Base-by-base conservation (phyloP, 2,888 invertebrate species). In the Isoperla grammatica region DNA sequence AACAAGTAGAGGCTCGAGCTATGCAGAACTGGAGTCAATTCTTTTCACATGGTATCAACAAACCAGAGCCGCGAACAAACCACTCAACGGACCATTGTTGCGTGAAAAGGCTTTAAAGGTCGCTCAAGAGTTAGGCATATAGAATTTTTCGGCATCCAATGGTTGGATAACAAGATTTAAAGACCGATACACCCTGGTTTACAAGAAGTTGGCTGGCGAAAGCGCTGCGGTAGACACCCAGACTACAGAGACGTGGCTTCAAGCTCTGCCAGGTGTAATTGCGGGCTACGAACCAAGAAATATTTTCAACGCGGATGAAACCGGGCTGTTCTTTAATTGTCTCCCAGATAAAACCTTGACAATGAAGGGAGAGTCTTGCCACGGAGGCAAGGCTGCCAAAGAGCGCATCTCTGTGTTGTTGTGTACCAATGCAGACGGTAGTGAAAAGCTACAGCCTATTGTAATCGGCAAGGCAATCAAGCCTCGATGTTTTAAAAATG, bases 51-150 rank as follows among this genome's bases (percentile, higher is more conserved):
- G 11, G 11, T 39, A 12, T 39, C 11, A 39, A 12, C 11, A 63
- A 53, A 63, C n/a, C n/a, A n/a, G n/a, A n/a, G n/a, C n/a, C n/a
- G n/a, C n/a, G n/a, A n/a, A 62, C 48, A 49, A 65, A 5, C 39
- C 60, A 11, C 37, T 65, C 0, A 60, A 55, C 60, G 66, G 66
- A 1, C 65, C 65, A 2, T 46, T 64, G 9, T 45, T 66, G 1
- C 35, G 50, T 12, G 61, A 56, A 5, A 61, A 64, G 46, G 65
- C 65, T 13, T 48, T 54, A 59, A 61, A n/a, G 46, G 61, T 23
- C 64, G 63, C 1, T 55, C 54, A n/a, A 42, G 48, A 37, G 6
- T 60, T 15, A 60, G 60, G 9, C 17, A 64, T 45, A 11, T n/a
- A n/a, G n/a, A 22, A 23, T 54, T 64, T 13, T 66, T 66, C 56